These are phyloP conservation scores for Raja brachyura DNA, from an alignment of 2,113 vertebrate species.

Conservation along the genomic window DNA sequence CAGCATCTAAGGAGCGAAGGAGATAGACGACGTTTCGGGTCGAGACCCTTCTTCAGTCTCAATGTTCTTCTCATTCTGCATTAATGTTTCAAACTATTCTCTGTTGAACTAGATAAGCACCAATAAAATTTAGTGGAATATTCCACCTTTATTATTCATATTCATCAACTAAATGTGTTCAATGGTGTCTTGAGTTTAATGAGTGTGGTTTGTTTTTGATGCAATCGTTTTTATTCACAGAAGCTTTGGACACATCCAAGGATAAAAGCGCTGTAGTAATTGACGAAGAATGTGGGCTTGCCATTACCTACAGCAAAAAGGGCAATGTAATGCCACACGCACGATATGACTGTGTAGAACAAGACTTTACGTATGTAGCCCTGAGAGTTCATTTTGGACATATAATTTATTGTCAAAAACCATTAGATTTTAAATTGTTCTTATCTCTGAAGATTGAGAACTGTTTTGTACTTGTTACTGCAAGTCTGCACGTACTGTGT, in stretches of 20 bases:
- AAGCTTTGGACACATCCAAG: neutral
- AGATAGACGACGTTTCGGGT: no score
- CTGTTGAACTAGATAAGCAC: neutral
- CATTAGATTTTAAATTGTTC: neutral
- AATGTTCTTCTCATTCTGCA: no score
- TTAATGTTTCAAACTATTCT: neutral
- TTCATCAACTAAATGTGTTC: neutral
- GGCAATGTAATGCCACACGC: constrained; percentile 47
- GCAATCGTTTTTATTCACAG: neutral
- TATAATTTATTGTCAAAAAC: neutral
- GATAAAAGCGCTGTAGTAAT: constrained; percentile 39
- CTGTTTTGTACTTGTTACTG: neutral
- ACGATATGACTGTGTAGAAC: constrained; percentile 41
- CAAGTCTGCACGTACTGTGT: neutral
- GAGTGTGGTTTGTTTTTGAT: constrained; percentile 40
- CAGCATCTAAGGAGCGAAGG: no score
- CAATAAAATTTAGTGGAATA: neutral
- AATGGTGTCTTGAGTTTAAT: neutral
- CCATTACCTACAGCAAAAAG: constrained; percentile 50
- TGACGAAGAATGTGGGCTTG: constrained; percentile 46
- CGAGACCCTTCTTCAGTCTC: no score
- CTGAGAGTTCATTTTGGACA: accelerated
- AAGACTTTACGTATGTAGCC: constrained; percentile 47
- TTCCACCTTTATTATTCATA: neutral
- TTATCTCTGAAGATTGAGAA: neutral